Evolutionary conservation across 2,797 vertebrate genomes (phyloP).

Genomic region (Hephaestus fuliginosus): DNA sequence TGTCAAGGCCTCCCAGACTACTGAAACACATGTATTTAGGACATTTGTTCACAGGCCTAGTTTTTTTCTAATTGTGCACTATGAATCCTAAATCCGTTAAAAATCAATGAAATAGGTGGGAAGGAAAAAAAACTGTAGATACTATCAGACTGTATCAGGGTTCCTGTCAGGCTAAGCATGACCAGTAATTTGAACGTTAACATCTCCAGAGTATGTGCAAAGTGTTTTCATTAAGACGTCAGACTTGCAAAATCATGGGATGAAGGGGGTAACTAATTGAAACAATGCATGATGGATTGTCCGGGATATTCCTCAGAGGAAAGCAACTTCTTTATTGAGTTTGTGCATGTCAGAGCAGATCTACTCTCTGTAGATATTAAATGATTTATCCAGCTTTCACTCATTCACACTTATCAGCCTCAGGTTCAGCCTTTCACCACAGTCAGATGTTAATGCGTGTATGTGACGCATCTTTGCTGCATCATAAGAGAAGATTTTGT

Average conservation of each 20-base stretch:
- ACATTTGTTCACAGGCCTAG: not conserved
- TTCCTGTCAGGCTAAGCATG: conserved; percentile 29
- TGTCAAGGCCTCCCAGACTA: not conserved
- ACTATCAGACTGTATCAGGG: conserved; percentile 17
- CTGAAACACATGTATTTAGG: not conserved
- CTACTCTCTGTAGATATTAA: conserved; percentile 38
- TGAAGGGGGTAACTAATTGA: conserved; percentile 66
- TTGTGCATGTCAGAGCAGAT: conserved; percentile 20
- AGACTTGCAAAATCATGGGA: conserved; percentile 36
- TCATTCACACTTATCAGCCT: conserved; percentile 28
- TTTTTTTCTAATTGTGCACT: not conserved
- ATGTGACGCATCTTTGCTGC: not conserved
- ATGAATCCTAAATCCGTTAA: not conserved
- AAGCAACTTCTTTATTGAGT: conserved; percentile 39
- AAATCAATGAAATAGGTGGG: not conserved
- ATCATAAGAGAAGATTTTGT: conserved; percentile 7
- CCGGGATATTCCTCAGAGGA: conserved; percentile 37
- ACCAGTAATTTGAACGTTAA: conserved; percentile 52
- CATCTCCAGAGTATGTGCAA: conserved; percentile 29
- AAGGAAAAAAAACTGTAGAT: not conserved
- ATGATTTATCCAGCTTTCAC: conserved; percentile 54
- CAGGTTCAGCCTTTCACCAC: conserved; percentile 2
- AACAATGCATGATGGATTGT: conserved; percentile 67
- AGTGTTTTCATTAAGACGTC: conserved; percentile 66
- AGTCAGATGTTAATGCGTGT: conserved; percentile 20